Conservation (phyloP, 2,113 vertebrate species). For the Hymenochirus boettgeri region DNA sequence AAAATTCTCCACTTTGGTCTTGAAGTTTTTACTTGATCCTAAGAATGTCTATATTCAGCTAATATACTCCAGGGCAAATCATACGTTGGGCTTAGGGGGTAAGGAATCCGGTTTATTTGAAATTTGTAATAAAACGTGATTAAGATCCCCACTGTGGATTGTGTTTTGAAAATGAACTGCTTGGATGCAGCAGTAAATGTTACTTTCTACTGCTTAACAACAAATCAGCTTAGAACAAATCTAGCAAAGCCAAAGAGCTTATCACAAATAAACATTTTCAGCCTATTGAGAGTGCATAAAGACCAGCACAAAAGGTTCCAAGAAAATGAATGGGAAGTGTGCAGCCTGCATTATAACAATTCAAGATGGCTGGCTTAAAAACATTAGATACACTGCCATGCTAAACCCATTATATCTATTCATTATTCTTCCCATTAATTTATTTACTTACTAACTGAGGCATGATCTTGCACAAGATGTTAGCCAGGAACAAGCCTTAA, state of each 20-base stretch:
- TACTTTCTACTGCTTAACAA: not conserved
- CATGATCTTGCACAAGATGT: not conserved
- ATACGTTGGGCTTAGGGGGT: not conserved
- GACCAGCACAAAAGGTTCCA: conserved; percentile 1
- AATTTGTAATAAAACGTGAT: not conserved
- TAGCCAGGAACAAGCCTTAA: not conserved
- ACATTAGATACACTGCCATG: not conserved
- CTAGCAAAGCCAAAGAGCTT: conserved; percentile 3
- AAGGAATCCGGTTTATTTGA: not conserved
- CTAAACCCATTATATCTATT: not conserved
- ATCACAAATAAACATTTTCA: conserved; percentile 2
- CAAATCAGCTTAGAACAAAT: not conserved
- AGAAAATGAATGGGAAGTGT: not conserved
- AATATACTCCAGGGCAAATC: not conserved
- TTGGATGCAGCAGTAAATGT: not conserved
- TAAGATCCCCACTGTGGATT: not conserved
- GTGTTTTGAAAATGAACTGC: conserved; percentile 1
- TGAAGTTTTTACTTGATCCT: not conserved
- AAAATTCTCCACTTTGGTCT: no score
- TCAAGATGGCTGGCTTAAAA: not conserved
- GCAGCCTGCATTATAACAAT: not conserved
- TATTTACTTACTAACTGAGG: not conserved
- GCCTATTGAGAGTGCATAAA: not conserved
- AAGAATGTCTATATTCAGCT: not conserved
- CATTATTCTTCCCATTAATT: not conserved